phyloP scores from a whole-genome alignment of 2,113 vertebrate species.

The Ochotona princeps region DNA sequence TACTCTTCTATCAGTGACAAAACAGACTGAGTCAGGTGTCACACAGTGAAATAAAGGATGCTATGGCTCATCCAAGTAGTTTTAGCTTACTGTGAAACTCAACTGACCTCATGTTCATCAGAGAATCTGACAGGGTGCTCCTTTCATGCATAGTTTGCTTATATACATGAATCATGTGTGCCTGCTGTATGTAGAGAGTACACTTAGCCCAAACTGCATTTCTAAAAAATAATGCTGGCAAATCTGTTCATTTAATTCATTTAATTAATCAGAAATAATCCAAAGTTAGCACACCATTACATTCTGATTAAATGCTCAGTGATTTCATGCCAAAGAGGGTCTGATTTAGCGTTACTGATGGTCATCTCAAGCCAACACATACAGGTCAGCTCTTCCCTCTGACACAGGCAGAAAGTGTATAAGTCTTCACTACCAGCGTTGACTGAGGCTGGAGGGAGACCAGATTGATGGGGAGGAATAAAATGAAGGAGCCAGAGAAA shows the following conservation, averaged over 20 bases:
- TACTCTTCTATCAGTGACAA: not conserved
- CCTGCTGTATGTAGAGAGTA: not conserved
- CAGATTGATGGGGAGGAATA: not conserved
- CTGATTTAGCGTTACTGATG: not conserved
- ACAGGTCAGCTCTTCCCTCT: not conserved
- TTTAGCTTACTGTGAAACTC: not conserved
- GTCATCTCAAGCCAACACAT: not conserved
- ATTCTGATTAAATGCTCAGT: not conserved
- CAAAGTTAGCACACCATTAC: not conserved
- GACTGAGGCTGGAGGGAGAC: not conserved
- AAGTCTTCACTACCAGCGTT: not conserved
- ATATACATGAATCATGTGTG: not conserved
- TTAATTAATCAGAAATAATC: not conserved
- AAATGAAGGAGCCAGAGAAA: not conserved
- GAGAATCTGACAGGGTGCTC: not conserved
- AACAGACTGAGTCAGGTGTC: not conserved
- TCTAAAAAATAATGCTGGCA: not conserved
- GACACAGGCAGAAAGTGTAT: not conserved
- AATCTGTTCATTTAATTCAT: not conserved
- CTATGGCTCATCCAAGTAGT: not conserved
- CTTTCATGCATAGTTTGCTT: not conserved
- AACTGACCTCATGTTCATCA: not conserved
- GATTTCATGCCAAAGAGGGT: not conserved
- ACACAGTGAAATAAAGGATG: not conserved
- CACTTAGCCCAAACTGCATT: not conserved